These are phyloP conservation scores for Ctenopoma kingsleyae DNA, from an alignment of 2,797 vertebrate genomes.

Conservation along the genomic window DNA sequence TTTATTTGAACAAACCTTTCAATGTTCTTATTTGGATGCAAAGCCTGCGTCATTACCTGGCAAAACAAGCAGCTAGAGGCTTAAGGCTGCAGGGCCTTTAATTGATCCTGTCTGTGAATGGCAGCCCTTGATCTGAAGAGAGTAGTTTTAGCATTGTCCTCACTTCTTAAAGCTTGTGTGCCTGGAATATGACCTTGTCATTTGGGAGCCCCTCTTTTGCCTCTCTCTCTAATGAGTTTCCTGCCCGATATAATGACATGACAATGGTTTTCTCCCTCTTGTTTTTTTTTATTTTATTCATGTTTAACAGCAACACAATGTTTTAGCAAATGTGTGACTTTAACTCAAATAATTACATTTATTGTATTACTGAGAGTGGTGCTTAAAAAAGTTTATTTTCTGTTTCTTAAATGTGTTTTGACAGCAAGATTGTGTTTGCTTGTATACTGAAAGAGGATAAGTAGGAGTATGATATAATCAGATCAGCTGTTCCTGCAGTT, in stretches of 20 bases:
- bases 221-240: constrained; percentile 38
- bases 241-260: constrained; percentile 24
- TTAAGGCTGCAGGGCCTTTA: constrained; percentile 72
- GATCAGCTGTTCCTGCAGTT: constrained; percentile 43
- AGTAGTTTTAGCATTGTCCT: constrained; percentile 73
- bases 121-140: constrained; percentile 71
- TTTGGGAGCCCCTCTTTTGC: constrained; percentile 41
- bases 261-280: neutral
- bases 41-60: constrained; percentile 67
- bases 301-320: constrained; percentile 25
- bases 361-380: neutral
- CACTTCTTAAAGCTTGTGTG: constrained; percentile 62
- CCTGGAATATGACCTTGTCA: constrained; percentile 79
- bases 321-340: constrained; percentile 7
- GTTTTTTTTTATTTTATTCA: constrained; percentile 12
- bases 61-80: constrained; percentile 68
- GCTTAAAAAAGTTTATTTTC: neutral
- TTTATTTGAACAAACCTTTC: constrained; percentile 42
- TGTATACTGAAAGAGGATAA: constrained; percentile 21
- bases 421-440: constrained; percentile 1
- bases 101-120: constrained; percentile 81
- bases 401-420: neutral
- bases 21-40: constrained; percentile 72
- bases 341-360: neutral
- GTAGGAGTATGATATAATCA: constrained; percentile 39